Evolutionary conservation across 53 echinoderm and acorn worm species (phyloP).

Genomic region (Paracentrotus lividus): DNA sequence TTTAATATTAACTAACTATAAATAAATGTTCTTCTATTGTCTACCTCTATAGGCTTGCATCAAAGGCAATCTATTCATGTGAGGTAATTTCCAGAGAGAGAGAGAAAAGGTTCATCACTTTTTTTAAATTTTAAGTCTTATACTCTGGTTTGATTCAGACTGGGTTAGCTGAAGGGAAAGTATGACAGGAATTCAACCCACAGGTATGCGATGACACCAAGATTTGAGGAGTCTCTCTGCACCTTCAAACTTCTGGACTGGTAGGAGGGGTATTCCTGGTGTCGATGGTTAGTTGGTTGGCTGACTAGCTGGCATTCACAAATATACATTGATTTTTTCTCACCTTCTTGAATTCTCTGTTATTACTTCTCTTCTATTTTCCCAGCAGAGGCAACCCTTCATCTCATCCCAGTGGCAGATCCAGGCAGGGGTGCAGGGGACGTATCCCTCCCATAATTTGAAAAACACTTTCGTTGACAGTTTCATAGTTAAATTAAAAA

Average conservation of each 20-base stretch:
- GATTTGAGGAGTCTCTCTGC: slow-evolving; percentile 46
- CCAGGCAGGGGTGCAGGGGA: neutral
- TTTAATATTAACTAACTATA: too few relatives aligned
- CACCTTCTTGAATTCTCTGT: slow-evolving; percentile 33
- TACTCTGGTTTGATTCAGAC: slow-evolving; percentile 6
- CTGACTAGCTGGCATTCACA: slow-evolving; percentile 59
- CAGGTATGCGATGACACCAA: slow-evolving; percentile 47
- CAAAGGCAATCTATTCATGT: neutral
- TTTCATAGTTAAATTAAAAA: too few relatives aligned
- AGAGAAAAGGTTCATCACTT: neutral
- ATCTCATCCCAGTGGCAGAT: neutral
- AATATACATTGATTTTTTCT: slow-evolving; percentile 57
- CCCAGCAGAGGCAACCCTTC: neutral
- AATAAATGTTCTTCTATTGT: too few relatives aligned
- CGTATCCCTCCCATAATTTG: neutral
- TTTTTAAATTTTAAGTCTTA: neutral
- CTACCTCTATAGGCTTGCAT: too few relatives aligned
- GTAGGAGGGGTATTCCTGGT: slow-evolving; percentile 1
- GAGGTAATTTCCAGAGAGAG: neutral
- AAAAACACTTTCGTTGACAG: too few relatives aligned
- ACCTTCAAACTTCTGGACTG: slow-evolving; percentile 46
- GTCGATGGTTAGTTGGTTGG: too few relatives aligned
- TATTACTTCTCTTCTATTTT: slow-evolving; percentile 3
- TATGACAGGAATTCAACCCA: slow-evolving; percentile 30
- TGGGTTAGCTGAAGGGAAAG: neutral